phyloP scores from a whole-genome alignment of 2,113 vertebrate species.

The Zapus hudsonius region DNA sequence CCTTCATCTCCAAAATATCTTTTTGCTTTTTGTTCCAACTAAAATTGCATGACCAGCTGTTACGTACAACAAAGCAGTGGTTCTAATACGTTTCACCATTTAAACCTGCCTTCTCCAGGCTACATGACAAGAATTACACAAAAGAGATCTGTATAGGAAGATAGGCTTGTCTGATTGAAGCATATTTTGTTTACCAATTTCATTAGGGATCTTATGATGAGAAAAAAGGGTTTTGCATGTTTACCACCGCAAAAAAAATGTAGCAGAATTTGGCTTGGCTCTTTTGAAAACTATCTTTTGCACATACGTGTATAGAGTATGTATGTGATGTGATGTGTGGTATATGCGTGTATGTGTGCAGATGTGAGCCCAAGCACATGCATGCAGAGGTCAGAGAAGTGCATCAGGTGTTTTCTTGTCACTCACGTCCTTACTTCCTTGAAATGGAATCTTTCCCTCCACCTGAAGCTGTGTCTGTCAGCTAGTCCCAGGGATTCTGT shows the following conservation, averaged over 20 bases:
- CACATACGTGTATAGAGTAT: too few relatives aligned
- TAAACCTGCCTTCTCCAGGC: conserved; percentile 82
- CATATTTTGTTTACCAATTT: conserved; percentile 81
- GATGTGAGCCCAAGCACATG: too few relatives aligned
- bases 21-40: conserved; percentile 78
- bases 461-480: too few relatives aligned
- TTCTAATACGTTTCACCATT: conserved; percentile 82
- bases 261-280: conserved; percentile 56
- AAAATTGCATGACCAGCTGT: conserved; percentile 77
- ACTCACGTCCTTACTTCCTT: too few relatives aligned
- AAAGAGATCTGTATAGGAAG: conserved; percentile 79
- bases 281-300: too few relatives aligned
- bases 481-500: too few relatives aligned
- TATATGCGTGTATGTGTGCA: too few relatives aligned
- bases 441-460: too few relatives aligned
- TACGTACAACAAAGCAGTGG: conserved; percentile 86
- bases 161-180: conserved; percentile 80
- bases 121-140: conserved; percentile 83
- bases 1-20: conserved; percentile 65
- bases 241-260: conserved; percentile 66
- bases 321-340: too few relatives aligned
- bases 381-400: too few relatives aligned
- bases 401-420: too few relatives aligned
- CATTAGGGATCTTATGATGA: conserved; percentile 80
- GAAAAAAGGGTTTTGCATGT: conserved; percentile 30